Base-by-base conservation (phyloP, 2,888 invertebrate genomes). In the Portevinia maculata region DNA sequence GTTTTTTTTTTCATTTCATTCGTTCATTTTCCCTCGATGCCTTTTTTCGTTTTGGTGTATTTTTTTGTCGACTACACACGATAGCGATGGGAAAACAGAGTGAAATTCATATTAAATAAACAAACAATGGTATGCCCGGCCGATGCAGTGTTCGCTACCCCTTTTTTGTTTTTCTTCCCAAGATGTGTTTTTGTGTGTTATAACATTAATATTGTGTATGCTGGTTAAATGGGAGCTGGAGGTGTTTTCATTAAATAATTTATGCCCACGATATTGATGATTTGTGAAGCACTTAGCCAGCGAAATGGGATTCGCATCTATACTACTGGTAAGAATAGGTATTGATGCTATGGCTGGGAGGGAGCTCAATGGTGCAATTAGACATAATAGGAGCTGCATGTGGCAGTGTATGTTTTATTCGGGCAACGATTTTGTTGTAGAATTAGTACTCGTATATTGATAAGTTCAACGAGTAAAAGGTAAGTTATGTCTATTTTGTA, bases 31-130 rank as follows among this genome's bases (percentile, higher is more conserved):
- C 34, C 44, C 21, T 34, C 69, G 62, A 52, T 44, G 59, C 41
- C 34, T 48, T 64, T 41, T 8, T 48, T 24, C 34, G 15, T 34
- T 30, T 37, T 21, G n/a, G 7, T 1, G 15, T 39, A 37, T 5
- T 28, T 50, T 48, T 57, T 69, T 21, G 37, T 32, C 39, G 64
- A 73, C 60, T 67, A 53, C 55, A 67, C 53, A 73, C 65, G 65
- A 64, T 70, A 53, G 79, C 73, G 59, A 64, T 64, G 59, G 44
- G 53, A 60, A 71, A 75, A 76, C 81, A 76, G 60, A 81, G 59
- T 32, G 39, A 70, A 71, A 76, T 81, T 41, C 64, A 76, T 70
- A 65, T 75, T 81, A 70, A 81, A 69, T 81, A 81, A 81, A 81
- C 81, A 81, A 81, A 70, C 28, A 64, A 53, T 60, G 41, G 32